phyloP scores from a whole-genome alignment of 2,888 invertebrate genomes.

The Aphidoletes aphidimyza region DNA sequence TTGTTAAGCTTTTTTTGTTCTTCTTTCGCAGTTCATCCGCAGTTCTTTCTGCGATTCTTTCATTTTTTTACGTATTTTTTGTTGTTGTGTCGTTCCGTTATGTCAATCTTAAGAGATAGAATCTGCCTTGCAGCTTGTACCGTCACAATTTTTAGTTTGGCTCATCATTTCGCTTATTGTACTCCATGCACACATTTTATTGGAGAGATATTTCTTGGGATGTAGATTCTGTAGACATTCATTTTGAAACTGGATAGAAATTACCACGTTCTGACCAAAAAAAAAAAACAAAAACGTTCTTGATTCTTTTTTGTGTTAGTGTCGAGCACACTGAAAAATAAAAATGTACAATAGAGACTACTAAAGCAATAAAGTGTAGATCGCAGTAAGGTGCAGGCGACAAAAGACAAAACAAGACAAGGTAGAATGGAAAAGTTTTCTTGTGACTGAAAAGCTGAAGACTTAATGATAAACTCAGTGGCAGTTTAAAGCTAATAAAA shows the following conservation, averaged over 20 bases:
- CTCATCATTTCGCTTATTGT: no score
- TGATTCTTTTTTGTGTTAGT: background rate
- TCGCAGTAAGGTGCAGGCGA: background rate
- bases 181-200: background rate
- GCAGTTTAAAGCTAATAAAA: conserved; percentile 46
- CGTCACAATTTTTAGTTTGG: no score
- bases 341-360: background rate
- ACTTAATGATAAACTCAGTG: conserved; percentile 8
- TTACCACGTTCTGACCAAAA: background rate
- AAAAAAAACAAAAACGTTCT: background rate
- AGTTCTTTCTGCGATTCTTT: no score
- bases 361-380: conserved; percentile 1
- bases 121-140: no score
- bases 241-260: conserved; percentile 2
- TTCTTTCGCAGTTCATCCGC: no score
- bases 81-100: no score
- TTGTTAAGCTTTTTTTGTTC: no score
- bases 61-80: no score
- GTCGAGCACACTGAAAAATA: background rate
- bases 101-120: no score
- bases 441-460: background rate
- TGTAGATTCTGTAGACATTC: no score
- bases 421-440: background rate
- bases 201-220: background rate
- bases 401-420: background rate